Evolutionary conservation across 2,888 invertebrate genomes (phyloP).

Genomic region (Tetropium fuscum): DNA sequence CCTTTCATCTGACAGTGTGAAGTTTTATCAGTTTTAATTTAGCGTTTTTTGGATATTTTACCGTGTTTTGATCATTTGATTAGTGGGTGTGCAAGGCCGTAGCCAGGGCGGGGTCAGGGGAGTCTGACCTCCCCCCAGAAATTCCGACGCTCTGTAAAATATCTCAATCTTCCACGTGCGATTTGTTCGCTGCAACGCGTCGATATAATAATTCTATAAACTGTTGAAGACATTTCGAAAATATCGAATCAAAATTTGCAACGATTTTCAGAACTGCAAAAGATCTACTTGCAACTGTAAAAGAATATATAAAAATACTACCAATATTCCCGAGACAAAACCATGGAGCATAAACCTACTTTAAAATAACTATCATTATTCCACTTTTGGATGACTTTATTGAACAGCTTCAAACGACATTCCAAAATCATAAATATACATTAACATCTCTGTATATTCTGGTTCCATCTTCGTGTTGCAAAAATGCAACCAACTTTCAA

Average conservation of each 20-base stretch:
- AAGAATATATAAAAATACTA: conserved; percentile 25
- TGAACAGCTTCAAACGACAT: conserved; percentile 3
- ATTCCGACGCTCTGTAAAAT: conserved; percentile 26
- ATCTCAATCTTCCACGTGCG: conserved; percentile 26
- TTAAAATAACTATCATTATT: conserved; percentile 25
- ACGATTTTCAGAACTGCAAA: conserved; percentile 18
- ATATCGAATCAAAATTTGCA: conserved; percentile 24
- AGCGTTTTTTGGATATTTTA: no score
- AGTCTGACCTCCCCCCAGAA: no score
- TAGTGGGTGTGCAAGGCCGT: no score
- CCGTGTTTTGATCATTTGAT: no score
- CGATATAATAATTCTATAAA: conserved; percentile 23
- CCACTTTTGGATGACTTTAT: conserved; percentile 6
- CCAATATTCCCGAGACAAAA: conserved; percentile 21
- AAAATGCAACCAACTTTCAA: not conserved
- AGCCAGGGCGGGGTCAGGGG: no score
- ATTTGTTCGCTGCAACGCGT: conserved; percentile 21
- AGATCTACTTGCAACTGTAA: conserved; percentile 19
- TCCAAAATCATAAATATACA: conserved; percentile 15
- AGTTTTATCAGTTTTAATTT: no score
- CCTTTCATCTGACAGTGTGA: no score
- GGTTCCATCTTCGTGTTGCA: not conserved
- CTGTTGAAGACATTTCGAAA: conserved; percentile 20
- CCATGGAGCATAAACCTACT: conserved; percentile 23
- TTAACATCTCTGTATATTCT: conserved; percentile 1